Evolutionary conservation across 2,113 vertebrate species (phyloP), one percentile per base, ranked within the genome.

Genomic region (Oreotrochilus melanogaster): DNA sequence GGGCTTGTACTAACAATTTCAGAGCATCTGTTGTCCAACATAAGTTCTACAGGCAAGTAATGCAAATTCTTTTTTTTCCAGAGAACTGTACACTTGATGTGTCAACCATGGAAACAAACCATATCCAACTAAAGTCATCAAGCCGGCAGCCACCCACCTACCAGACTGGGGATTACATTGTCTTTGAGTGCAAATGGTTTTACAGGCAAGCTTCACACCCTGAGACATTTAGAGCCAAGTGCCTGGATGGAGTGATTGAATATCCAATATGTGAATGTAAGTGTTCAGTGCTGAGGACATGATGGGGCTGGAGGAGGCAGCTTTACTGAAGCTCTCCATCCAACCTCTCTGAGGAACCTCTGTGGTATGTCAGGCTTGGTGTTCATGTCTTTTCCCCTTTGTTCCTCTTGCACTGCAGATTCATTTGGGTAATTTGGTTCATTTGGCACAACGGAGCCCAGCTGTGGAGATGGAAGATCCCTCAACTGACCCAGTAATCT

Each of bases 161-260:
- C 12, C 2, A 0, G 10, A 61, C 85, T 2, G 75, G 92, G 18
- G 75, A 80, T 7, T 0, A 0, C 2, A 21, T 93, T 21, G 1
- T 7, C 0, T 97, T 97, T 78, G 2, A 5, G 4, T 97, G 96
- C 65, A 24, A 14, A 16, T 0, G 0, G 1, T 1, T 0, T 7
- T 3, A 28, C 43, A 0, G 0, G 0, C 0, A 0, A 28, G 22
- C 7, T 28, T 84, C 80, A n/a, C 4, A 0, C 1, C 0, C 0
- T 2, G 37, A 64, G 10, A 3, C 3, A 3, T 93, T 97, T 6
- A 42, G 2, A 22, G 13, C 28, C 6, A 1, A 13, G 25, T 96
- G 95, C 57, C 2, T 14, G 64, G 15, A 96, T 18, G 97, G 95
- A 57, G 10, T 0, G 9, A 43, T 97, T 18, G 1, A 1, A 2